phyloP scores from a whole-genome alignment of 2,888 invertebrate genomes.

The Heliconius hortense region DNA sequence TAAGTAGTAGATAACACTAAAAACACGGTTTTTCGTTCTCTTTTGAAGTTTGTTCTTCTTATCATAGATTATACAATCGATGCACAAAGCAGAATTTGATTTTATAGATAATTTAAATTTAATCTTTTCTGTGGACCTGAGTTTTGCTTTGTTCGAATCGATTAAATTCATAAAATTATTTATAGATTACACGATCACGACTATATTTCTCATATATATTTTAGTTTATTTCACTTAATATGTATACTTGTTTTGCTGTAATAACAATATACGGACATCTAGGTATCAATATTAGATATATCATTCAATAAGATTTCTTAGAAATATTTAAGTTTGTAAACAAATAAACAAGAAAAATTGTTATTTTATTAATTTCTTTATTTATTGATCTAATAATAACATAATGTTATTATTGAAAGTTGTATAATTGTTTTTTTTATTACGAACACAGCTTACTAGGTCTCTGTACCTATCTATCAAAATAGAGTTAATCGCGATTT shows the following conservation, averaged over 20 bases:
- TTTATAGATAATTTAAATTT: constrained; percentile 16
- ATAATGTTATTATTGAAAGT: too few relatives aligned
- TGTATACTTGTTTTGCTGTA: not conserved
- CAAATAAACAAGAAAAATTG: not conserved
- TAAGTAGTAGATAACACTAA: constrained; percentile 41
- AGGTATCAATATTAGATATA: not conserved
- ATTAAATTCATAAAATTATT: not conserved
- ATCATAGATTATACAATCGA: constrained; percentile 32
- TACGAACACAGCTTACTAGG: too few relatives aligned
- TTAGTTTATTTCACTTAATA: not conserved
- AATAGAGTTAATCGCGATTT: too few relatives aligned
- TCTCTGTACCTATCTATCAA: too few relatives aligned
- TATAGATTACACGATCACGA: not conserved
- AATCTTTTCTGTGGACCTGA: constrained; percentile 7
- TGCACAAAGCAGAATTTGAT: constrained; percentile 39
- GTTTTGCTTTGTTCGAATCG: constrained; percentile 15
- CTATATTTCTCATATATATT: not conserved
- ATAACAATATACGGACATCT: not conserved
- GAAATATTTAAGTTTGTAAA: not conserved
- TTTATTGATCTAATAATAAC: too few relatives aligned
- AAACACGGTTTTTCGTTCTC: constrained; percentile 40
- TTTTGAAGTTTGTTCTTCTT: constrained; percentile 39
- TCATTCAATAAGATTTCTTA: not conserved
- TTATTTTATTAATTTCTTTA: too few relatives aligned
- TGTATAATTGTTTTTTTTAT: too few relatives aligned